Evolutionary conservation across 2,888 invertebrate species (phyloP).

Genomic region (Endomychus coccineus): DNA sequence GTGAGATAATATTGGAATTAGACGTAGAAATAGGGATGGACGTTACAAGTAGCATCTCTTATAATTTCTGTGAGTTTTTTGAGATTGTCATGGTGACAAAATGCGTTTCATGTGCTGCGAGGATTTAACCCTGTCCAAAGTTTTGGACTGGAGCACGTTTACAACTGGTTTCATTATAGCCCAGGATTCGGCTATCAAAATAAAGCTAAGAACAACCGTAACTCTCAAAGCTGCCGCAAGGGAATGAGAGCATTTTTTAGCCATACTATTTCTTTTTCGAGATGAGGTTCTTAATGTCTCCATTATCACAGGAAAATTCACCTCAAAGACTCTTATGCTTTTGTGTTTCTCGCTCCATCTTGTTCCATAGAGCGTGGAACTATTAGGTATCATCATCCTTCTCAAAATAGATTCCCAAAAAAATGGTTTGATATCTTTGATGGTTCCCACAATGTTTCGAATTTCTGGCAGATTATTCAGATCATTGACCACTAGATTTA

Average conservation of each 20-base stretch:
- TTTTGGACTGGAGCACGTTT: constrained; percentile 25
- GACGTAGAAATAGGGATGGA: too few species aligned
- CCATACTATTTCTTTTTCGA: constrained; percentile 13
- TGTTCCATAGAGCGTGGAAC: constrained; percentile 23
- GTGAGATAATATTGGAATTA: too few species aligned
- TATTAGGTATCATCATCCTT: constrained; percentile 25
- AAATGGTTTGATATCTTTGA: constrained; percentile 25
- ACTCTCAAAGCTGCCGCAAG: constrained; percentile 23
- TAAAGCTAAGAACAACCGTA: constrained; percentile 21
- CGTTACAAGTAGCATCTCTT: constrained; percentile 19
- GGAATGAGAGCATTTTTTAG: background rate
- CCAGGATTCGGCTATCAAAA: constrained; percentile 27
- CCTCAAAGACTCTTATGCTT: constrained; percentile 23
- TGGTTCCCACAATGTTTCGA: constrained; percentile 23
- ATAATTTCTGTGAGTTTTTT: constrained; percentile 22
- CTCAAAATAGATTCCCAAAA: constrained; percentile 23
- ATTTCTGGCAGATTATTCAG: constrained; percentile 23
- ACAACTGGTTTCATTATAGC: constrained; percentile 26
- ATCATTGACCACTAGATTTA: constrained; percentile 31
- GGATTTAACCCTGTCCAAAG: constrained; percentile 19
- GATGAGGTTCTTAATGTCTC: constrained; percentile 23
- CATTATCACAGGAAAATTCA: constrained; percentile 23
- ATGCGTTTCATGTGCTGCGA: constrained; percentile 15
- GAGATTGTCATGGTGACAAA: constrained; percentile 11
- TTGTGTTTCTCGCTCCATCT: constrained; percentile 23